Conservation (phyloP, 2,113 vertebrate genomes). For the Circaetus cinerascens region DNA sequence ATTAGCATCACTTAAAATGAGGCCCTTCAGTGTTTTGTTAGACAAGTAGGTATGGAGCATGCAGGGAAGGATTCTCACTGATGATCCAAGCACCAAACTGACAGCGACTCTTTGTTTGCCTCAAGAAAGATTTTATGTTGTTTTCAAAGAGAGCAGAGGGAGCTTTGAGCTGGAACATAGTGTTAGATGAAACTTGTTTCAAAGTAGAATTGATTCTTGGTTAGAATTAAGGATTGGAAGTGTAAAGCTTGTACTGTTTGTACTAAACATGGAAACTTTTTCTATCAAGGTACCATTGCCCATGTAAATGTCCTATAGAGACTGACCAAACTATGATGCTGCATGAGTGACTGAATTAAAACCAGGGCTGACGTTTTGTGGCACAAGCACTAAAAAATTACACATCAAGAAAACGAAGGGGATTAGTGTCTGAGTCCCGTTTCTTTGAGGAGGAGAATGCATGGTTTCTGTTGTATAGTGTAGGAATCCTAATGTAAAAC, state of each 20-base stretch:
- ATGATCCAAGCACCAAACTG: not conserved
- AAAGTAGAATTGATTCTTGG: not conserved
- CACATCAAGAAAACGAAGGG: not conserved
- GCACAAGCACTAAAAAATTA: not conserved
- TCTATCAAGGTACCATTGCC: not conserved
- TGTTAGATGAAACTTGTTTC: not conserved
- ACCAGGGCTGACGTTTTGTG: not conserved
- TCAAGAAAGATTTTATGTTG: not conserved
- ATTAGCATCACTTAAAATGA: not conserved
- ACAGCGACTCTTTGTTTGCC: not conserved
- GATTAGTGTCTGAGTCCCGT: not conserved
- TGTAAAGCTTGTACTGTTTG: not conserved
- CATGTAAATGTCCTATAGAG: accelerated
- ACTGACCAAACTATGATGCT: not conserved
- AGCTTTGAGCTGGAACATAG: not conserved
- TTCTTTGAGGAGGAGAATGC: not conserved
- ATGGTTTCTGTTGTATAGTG: not conserved
- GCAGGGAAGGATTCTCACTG: not conserved
- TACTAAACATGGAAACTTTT: not conserved
- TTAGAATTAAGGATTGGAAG: not conserved
- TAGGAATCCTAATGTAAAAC: not conserved
- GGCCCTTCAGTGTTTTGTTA: not conserved
- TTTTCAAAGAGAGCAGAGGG: not conserved
- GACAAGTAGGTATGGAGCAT: not conserved
- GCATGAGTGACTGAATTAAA: not conserved